Evolutionary conservation across 2,797 vertebrate genomes (phyloP).

Genomic region (Aulostomus chinensis): DNA sequence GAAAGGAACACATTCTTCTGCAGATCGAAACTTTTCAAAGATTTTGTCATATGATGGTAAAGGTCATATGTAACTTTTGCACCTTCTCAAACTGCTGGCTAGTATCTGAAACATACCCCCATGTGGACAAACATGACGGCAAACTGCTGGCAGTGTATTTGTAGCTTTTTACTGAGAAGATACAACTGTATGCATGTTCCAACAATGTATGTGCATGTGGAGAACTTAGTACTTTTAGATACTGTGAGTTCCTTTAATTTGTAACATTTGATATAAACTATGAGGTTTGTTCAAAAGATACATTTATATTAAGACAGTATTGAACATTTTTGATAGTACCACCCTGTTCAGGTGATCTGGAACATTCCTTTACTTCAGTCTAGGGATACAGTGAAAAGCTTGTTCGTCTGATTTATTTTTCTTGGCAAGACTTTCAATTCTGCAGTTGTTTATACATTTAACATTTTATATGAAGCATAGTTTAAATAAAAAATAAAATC

Average conservation of each 20-base stretch:
- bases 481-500: slow-evolving; percentile 85
- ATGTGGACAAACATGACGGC: too few relatives aligned
- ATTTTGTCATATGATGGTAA: slow-evolving; percentile 28
- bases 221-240: slow-evolving; percentile 95
- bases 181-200: slow-evolving; percentile 92
- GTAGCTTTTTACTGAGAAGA: slow-evolving; percentile 77
- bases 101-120: too few relatives aligned
- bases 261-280: slow-evolving; percentile 96
- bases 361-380: slow-evolving; percentile 76
- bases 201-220: slow-evolving; percentile 86
- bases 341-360: slow-evolving; percentile 77
- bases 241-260: slow-evolving; percentile 91
- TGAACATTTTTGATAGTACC: slow-evolving; percentile 76
- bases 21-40: slow-evolving; percentile 35
- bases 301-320: slow-evolving; percentile 90
- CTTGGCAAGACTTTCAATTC: slow-evolving; percentile 92
- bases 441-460: slow-evolving; percentile 95
- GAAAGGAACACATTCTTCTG: slow-evolving; percentile 41
- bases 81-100: slow-evolving; percentile 40
- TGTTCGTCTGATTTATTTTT: slow-evolving; percentile 89
- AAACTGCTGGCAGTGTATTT: slow-evolving; percentile 81
- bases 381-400: slow-evolving; percentile 84
- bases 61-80: slow-evolving; percentile 14
- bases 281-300: slow-evolving; percentile 86
- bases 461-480: slow-evolving; percentile 98